A percentile compares a stretch with the other conserved stretches of the same genome.
phyloP scores from a whole-genome alignment of 1,140 invertebrate genomes.

The Drosophila biarmipes region DNA sequence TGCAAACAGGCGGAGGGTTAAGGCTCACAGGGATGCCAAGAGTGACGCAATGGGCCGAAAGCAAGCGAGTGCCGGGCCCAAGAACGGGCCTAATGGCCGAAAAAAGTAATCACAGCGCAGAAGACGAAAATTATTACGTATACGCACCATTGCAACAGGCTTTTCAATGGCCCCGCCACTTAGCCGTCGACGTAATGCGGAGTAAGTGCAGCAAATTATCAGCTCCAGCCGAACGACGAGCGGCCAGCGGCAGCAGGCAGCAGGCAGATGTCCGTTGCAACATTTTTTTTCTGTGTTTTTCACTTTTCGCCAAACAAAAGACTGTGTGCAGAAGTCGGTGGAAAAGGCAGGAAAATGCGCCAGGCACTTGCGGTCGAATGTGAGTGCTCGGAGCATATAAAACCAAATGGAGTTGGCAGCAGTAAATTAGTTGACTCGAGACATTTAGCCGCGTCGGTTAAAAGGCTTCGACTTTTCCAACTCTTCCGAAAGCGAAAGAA shows the following conservation, averaged over 20 bases:
- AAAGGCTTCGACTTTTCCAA: not conserved
- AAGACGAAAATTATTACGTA: conserved; percentile 66
- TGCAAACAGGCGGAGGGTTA: conserved; percentile 3
- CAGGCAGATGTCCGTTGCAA: conserved; percentile 76
- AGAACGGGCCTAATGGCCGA: conserved; percentile 18
- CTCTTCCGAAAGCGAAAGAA: not conserved
- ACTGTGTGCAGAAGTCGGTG: conserved; percentile 30
- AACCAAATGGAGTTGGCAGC: conserved; percentile 50
- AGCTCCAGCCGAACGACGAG: conserved; percentile 48
- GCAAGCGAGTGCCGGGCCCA: not conserved
- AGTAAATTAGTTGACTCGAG: conserved; percentile 77
- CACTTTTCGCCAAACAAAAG: conserved; percentile 59
- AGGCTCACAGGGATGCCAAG: not conserved
- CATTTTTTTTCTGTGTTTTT: conserved; percentile 34
- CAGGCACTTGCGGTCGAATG: conserved; percentile 17
- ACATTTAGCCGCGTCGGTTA: conserved; percentile 73
- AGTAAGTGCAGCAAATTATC: conserved; percentile 78
- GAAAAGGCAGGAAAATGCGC: conserved; percentile 73
- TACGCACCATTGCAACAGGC: conserved; percentile 70
- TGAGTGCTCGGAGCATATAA: conserved; percentile 57
- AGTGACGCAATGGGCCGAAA: conserved; percentile 20
- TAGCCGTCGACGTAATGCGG: conserved; percentile 61
- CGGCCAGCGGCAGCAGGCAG: conserved; percentile 5
- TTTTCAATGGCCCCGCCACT: conserved; percentile 41
- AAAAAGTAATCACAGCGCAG: conserved; percentile 3